A percentile compares a stretch with the other conserved stretches of the same genome.
These are phyloP conservation scores for Cydia splendana DNA, from an alignment of 1,140 invertebrate genomes.

Conservation along the genomic window DNA sequence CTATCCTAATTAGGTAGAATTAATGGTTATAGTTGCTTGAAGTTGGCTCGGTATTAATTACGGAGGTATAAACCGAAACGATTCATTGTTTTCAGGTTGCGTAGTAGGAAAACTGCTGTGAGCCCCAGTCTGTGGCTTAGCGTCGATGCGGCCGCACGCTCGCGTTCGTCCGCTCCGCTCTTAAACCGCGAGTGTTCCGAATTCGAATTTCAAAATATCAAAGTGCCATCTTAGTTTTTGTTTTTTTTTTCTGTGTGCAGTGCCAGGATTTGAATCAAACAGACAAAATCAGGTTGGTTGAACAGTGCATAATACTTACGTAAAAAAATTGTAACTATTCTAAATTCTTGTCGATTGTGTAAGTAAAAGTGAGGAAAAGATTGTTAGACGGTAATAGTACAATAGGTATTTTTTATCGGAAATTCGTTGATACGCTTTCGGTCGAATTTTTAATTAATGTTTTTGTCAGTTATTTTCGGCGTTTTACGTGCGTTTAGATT, in stretches of 20 bases:
- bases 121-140: constrained; percentile 22
- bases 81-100: constrained; percentile 32
- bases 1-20: constrained; percentile 29
- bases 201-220: constrained; percentile 25
- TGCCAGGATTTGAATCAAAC: constrained; percentile 25
- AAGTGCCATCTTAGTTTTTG: constrained; percentile 25
- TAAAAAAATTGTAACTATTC: constrained; percentile 23
- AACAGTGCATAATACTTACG: constrained; percentile 27
- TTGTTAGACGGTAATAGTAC: constrained; percentile 19
- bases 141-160: constrained; percentile 3
- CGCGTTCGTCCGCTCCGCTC: constrained; percentile 16
- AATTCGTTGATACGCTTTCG: constrained; percentile 29
- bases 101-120: constrained; percentile 15
- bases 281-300: constrained; percentile 25
- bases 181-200: not conserved
- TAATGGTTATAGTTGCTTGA: constrained; percentile 26
- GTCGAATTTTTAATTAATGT: constrained; percentile 12
- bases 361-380: constrained; percentile 28
- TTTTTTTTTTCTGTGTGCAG: constrained; percentile 29
- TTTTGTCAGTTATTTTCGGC: constrained; percentile 12
- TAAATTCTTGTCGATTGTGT: constrained; percentile 22
- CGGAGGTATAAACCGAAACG: constrained; percentile 30
- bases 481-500: not conserved
- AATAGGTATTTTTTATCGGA: constrained; percentile 28
- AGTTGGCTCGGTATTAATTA: constrained; percentile 28